Conservation (phyloP, 2,797 vertebrate genomes). For the Pteronotus mesoamericanus region DNA sequence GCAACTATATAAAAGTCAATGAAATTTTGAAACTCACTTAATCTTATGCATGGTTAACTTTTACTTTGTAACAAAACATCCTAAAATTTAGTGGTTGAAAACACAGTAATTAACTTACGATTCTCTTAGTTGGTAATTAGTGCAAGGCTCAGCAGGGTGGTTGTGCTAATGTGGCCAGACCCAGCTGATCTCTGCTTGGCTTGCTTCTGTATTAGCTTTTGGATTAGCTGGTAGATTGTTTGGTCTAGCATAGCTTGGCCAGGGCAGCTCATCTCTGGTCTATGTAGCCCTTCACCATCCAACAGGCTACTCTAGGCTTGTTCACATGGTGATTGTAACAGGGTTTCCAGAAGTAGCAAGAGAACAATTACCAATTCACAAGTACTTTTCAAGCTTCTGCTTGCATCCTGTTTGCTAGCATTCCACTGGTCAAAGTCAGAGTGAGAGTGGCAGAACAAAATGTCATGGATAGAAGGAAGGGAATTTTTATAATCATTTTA, state of each 20-base stretch:
- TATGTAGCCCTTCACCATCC: not conserved
- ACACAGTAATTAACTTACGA: not conserved
- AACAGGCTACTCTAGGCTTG: not conserved
- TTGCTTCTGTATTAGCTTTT: not conserved
- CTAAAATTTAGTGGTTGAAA: not conserved
- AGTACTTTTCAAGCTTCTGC: not conserved
- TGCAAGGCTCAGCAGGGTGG: not conserved
- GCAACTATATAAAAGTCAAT: not conserved
- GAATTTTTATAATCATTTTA: not conserved
- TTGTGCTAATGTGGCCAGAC: not conserved
- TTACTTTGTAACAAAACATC: not conserved
- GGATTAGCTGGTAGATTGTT: not conserved
- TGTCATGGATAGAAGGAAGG: not conserved
- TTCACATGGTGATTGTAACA: not conserved
- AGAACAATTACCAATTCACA: not conserved
- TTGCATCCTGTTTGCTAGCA: not conserved
- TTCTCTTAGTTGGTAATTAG: not conserved
- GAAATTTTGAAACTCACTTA: not conserved
- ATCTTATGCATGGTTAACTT: not conserved
- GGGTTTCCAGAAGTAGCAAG: not conserved
- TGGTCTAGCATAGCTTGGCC: not conserved
- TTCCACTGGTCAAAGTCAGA: not conserved
- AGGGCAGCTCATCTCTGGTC: not conserved
- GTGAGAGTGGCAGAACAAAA: not conserved
- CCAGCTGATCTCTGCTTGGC: not conserved